phyloP scores from a whole-genome alignment of 2,797 vertebrate genomes.

The Crocidura indochinensis region DNA sequence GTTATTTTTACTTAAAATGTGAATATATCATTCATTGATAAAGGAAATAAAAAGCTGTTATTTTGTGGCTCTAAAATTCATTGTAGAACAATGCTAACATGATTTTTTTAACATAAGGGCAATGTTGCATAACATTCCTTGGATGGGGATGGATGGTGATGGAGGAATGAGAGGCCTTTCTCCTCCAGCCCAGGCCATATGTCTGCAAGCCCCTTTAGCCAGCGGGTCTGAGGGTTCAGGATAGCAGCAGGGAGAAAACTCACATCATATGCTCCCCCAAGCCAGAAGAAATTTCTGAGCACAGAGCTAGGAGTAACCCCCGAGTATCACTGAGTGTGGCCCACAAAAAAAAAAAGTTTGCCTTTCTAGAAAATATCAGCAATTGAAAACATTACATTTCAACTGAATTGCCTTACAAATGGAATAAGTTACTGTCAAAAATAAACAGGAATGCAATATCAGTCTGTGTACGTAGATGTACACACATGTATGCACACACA shows the following conservation, averaged over 20 bases:
- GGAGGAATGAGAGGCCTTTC: too few relatives aligned
- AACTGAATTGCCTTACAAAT: conserved; percentile 36
- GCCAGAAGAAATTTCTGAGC: too few relatives aligned
- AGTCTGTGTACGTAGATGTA: background rate
- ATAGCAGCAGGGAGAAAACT: too few relatives aligned
- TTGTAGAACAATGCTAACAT: background rate
- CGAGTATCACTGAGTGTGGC: too few relatives aligned
- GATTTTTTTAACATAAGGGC: too few relatives aligned
- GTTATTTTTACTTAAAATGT: conserved; percentile 52
- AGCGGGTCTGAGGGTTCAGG: too few relatives aligned
- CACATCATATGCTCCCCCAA: too few relatives aligned
- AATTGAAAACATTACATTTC: conserved; percentile 46
- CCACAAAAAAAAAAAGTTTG: background rate
- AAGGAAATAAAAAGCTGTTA: conserved; percentile 44
- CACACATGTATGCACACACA: background rate
- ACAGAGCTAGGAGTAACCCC: too few relatives aligned
- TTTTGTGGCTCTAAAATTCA: conserved; percentile 29
- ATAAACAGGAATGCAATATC: conserved; percentile 9
- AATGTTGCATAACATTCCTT: too few relatives aligned
- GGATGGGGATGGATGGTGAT: too few relatives aligned
- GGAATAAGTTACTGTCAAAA: conserved; percentile 9
- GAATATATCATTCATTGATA: conserved; percentile 1
- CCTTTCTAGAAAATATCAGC: conserved; percentile 2
- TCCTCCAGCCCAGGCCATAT: too few relatives aligned
- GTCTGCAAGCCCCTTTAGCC: too few relatives aligned